Base-by-base conservation (phyloP, 2,797 vertebrate genomes). In the Sparus aurata region DNA sequence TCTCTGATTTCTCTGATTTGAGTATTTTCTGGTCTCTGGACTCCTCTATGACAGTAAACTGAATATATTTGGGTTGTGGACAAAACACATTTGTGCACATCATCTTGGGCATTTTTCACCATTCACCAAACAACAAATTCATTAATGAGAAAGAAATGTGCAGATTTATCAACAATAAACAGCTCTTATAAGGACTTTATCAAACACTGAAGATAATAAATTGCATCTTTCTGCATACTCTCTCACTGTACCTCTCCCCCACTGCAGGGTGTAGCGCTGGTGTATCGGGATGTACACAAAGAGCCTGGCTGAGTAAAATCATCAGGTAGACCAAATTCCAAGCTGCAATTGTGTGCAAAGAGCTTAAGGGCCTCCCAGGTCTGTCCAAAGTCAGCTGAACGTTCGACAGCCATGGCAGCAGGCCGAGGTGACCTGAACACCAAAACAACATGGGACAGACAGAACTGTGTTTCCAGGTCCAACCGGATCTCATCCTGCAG, bases 351-450 rank as follows among this genome's bases (percentile, higher is more conserved):
- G 68, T 85, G 82, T 8, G 97, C 95, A 88, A 97, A 98, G 68
- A 97, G 92, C 79, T 96, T 97, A 38, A 97, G 95, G 47, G 92
- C 88, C 41, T 96, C 95, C 97, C 97, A 98, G 4, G 93, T 96
- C 75, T 89, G 92, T 10, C 97, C 97, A 30, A 96, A 95, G 86
- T 98, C 96, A 69, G 88, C 84, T 1, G 97, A 98, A 17, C 96
- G 95, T 73, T 98, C 97, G 67, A 98, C 63, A 25, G 91, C 91
- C 97, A 98, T 97, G 0, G 95, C 95, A 38, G 96, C 95, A 0
- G 97, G 97, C 53, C 96, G 96, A 0, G 97, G 95, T 0, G 97
- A 98, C 87, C 90, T 96, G 91, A 98, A 98, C 68, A 96, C 93
- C 72, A 96, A 87, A 11, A 98, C 95, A 65, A 97, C 90, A 0